Conservation (phyloP, 1,140 invertebrate genomes). For the Papilio aristodemus region DNA sequence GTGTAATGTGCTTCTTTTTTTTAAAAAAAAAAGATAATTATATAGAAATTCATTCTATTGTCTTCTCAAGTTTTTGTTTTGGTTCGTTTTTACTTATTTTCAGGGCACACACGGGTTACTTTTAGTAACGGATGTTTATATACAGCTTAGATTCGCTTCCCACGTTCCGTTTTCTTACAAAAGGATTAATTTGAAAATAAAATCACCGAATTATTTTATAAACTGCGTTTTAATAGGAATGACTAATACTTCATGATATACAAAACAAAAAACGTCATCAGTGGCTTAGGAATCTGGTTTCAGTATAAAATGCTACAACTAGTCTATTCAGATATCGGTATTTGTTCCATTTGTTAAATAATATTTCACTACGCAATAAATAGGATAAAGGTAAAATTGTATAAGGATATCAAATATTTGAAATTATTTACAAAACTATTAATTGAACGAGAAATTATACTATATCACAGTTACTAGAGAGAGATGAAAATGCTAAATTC, state of each 20-base stretch:
- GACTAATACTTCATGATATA: slow-evolving; percentile 50
- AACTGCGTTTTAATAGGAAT: slow-evolving; percentile 52
- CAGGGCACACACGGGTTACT: too few species aligned
- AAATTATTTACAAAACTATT: slow-evolving; percentile 75
- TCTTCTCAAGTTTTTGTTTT: too few species aligned
- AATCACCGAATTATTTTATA: slow-evolving; percentile 32
- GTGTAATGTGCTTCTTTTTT: too few species aligned
- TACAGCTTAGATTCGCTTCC: too few species aligned
- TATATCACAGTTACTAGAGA: slow-evolving; percentile 79
- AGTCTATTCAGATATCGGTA: slow-evolving; percentile 28
- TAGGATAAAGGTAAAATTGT: slow-evolving; percentile 74
- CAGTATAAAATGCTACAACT: slow-evolving; percentile 66
- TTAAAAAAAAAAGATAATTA: too few species aligned
- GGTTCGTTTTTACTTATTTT: too few species aligned
- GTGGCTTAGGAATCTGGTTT: slow-evolving; percentile 51
- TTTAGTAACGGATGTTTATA: too few species aligned
- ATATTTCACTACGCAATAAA: slow-evolving; percentile 65
- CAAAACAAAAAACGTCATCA: slow-evolving; percentile 46
- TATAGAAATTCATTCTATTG: too few species aligned
- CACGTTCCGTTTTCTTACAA: background rate
- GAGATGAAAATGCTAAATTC: slow-evolving; percentile 61
- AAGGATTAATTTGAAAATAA: background rate
- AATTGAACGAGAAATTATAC: slow-evolving; percentile 73
- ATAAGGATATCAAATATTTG: slow-evolving; percentile 76
- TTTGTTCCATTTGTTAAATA: slow-evolving; percentile 36